Evolutionary conservation across 2,113 vertebrate genomes (phyloP), one percentile per base, ranked within the genome.

Genomic region (Silurus meridionalis): DNA sequence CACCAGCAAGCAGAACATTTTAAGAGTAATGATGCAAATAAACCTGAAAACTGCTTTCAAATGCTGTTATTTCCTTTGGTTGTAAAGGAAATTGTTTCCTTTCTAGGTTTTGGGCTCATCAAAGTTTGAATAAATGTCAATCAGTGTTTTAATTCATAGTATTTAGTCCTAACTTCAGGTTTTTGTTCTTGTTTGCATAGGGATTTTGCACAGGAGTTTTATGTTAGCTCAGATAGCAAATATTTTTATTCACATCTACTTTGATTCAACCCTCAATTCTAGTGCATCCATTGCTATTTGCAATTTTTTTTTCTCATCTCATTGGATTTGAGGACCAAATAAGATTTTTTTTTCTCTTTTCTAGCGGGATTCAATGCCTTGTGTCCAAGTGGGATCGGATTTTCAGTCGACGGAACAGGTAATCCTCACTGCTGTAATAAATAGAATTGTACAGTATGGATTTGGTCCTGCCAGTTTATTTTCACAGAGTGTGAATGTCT

Each of bases 321-420:
- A 37, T 7, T 58, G 19, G 28, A 67, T 67, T 66, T 23, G 19
- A 74, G 4, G 8, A 50, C 28, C 11, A 77, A 67, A 21, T 79
- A 6, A 11, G 28, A 28, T 86, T 77, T 55, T 37, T 48, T 17
- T 15, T 37, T 50, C 9, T 61, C 8, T 89, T 52, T 89, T 85
- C 61, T 67, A 96, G 95, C 91, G 89, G 95, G 95, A 86, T 96
- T 96, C 89, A 95, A 95, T 88, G 94, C 94, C 10, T 91, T 96
- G 46, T 96, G 95, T 89, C 94, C 92, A 88, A 94, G 95, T 63
- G 95, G 95, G 61, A 90, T 94, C 75, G 95, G 95, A 60, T 95
- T 95, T 89, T 95, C 95, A 60, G 93, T 94, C 21, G 95, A 96
- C 87, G 95, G 95, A 88, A 91, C 94, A 95, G 95, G 95, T 96